Evolutionary conservation across 2,113 vertebrate genomes (phyloP).

Genomic region (Uropsilus gracilis): DNA sequence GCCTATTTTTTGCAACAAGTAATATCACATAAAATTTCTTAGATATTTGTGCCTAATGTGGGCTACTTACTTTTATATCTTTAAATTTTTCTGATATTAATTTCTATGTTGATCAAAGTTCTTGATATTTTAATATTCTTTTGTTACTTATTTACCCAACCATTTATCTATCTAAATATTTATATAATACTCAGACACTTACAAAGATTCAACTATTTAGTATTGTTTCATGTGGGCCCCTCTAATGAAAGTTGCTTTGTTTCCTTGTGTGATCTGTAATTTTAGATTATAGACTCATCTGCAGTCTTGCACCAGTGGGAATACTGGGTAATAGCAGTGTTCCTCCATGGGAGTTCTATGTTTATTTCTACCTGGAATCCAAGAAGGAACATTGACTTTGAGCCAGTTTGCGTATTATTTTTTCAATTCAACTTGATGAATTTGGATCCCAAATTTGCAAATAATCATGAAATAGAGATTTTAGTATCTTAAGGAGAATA

Average conservation of each 20-base stretch:
- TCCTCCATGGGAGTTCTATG: background rate
- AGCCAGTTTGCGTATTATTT: background rate
- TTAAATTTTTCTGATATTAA: background rate
- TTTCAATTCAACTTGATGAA: background rate
- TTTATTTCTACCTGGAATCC: background rate
- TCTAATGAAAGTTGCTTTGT: background rate
- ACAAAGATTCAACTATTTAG: conserved; percentile 21
- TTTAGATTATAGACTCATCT: background rate
- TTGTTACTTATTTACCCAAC: background rate
- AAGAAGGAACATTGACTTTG: background rate
- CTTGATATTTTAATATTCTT: background rate
- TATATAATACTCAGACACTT: background rate
- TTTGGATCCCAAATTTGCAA: background rate
- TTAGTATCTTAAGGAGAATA: background rate
- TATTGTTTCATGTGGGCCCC: background rate
- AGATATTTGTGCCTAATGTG: background rate
- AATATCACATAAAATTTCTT: background rate
- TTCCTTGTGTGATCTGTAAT: background rate
- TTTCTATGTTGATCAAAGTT: background rate
- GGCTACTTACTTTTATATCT: conserved; percentile 25
- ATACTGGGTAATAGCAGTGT: background rate
- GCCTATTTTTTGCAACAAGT: background rate
- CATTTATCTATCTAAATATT: background rate
- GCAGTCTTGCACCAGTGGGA: background rate
- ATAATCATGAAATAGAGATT: background rate